Evolutionary conservation across 2,888 invertebrate species (phyloP).

Genomic region (Gasteruption jaculator): DNA sequence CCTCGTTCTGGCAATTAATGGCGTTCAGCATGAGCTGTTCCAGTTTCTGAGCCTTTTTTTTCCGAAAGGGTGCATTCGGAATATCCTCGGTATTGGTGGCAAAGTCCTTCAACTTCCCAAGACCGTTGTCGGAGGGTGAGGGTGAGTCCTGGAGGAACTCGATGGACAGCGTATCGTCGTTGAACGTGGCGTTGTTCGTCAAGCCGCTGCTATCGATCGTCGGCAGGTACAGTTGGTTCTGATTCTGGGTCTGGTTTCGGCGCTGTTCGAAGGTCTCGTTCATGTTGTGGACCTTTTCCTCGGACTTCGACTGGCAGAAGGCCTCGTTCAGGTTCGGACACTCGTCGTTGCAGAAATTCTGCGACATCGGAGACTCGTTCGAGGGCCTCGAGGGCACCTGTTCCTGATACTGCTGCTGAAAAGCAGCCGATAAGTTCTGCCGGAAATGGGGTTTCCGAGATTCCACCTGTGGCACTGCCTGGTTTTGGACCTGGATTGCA

Average conservation of each 20-base stretch:
- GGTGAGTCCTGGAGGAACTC: constrained; percentile 43
- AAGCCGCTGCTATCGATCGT: constrained; percentile 38
- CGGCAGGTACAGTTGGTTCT: constrained; percentile 26
- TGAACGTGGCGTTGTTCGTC: constrained; percentile 48
- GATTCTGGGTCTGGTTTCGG: constrained; percentile 9
- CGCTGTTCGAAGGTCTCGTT: constrained; percentile 39
- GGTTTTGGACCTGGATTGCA: constrained; percentile 41
- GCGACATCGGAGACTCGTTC: too few relatives aligned
- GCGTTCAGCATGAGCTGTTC: constrained; percentile 47
- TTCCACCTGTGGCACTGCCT: constrained; percentile 45
- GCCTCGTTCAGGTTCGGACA: constrained; percentile 46
- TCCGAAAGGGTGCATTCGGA: constrained; percentile 42
- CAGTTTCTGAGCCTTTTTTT: constrained; percentile 46
- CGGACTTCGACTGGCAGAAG: constrained; percentile 35
- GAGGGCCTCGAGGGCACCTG: too few relatives aligned
- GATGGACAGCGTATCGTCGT: constrained; percentile 45
- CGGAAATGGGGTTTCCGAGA: constrained; percentile 33
- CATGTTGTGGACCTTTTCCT: constrained; percentile 33
- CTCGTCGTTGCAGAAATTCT: too few relatives aligned
- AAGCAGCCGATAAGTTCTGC: constrained; percentile 31
- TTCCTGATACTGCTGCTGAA: constrained; percentile 33
- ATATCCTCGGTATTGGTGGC: constrained; percentile 37
- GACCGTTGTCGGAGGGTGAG: constrained; percentile 36
- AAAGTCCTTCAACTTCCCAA: constrained; percentile 35
- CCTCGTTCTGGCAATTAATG: constrained; percentile 47